Percentiles rank a stretch among this genome's conserved stretches.
Evolutionary conservation across 1,140 invertebrate genomes (phyloP).

Genomic region (Camponotus pennsylvanicus): DNA sequence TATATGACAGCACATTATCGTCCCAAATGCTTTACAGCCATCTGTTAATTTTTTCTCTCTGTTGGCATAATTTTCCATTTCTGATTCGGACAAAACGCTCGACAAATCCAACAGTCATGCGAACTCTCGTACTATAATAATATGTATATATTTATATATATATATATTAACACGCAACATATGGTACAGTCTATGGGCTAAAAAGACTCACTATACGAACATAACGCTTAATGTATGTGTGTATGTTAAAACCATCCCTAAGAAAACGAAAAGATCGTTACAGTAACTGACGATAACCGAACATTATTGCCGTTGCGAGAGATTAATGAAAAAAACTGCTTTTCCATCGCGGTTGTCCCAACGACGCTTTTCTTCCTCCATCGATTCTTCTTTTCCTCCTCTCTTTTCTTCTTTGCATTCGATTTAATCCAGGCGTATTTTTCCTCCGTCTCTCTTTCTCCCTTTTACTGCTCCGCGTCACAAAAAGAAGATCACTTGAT

Average conservation of each 20-base stretch:
- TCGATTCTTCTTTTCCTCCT: constrained; percentile 14
- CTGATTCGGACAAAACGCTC: constrained; percentile 43
- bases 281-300: constrained; percentile 44
- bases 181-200: constrained; percentile 71
- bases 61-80: neutral
- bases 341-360: constrained; percentile 6
- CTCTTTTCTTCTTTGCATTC: neutral
- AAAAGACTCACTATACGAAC: constrained; percentile 60
- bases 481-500: constrained; percentile 60
- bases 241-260: constrained; percentile 69
- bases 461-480: constrained; percentile 58
- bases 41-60: neutral
- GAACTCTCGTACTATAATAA: constrained; percentile 35
- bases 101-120: constrained; percentile 22
- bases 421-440: constrained; percentile 39
- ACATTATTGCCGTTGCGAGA: constrained; percentile 45
- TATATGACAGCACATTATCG: neutral
- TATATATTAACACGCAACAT: constrained; percentile 55
- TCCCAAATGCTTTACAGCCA: neutral
- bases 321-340: constrained; percentile 41
- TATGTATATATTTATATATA: constrained; percentile 15
- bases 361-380: constrained; percentile 25
- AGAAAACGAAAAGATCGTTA: constrained; percentile 68
- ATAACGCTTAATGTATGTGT: constrained; percentile 56
- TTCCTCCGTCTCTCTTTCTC: constrained; percentile 35